Conservation (phyloP, 1,140 invertebrate genomes). For the Laupala kohalensis region DNA sequence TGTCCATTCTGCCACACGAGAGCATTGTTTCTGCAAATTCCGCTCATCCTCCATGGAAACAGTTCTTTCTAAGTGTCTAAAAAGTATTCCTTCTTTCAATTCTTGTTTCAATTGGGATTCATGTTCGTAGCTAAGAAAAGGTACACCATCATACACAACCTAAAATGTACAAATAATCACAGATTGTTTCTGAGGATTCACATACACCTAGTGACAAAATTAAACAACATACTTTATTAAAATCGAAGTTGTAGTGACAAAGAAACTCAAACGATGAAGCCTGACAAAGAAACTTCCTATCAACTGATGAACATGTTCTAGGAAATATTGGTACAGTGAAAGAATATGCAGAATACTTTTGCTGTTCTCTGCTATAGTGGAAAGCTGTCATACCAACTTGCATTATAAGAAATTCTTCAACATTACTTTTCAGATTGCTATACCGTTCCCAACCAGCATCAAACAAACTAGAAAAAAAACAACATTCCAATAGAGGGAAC, state of each 20-base stretch:
- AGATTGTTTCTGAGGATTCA: background rate
- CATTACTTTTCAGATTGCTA: slow-evolving; percentile 36
- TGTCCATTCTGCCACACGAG: slow-evolving; percentile 29
- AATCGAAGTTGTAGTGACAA: slow-evolving; percentile 49
- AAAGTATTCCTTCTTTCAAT: slow-evolving; percentile 22
- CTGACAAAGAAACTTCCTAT: slow-evolving; percentile 46
- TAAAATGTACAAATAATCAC: slow-evolving; percentile 26
- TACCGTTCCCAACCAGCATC: slow-evolving; percentile 49
- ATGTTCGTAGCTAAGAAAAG: slow-evolving; percentile 44
- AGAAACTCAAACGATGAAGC: slow-evolving; percentile 48
- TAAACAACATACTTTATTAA: slow-evolving; percentile 49
- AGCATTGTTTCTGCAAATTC: slow-evolving; percentile 25
- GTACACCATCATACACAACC: slow-evolving; percentile 51
- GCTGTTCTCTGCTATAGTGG: slow-evolving; percentile 34
- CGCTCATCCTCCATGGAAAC: slow-evolving; percentile 30
- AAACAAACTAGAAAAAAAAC: slow-evolving; percentile 47
- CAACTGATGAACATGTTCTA: slow-evolving; percentile 38
- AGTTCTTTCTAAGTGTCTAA: slow-evolving; percentile 20
- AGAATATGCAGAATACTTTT: slow-evolving; percentile 39
- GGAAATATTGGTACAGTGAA: slow-evolving; percentile 58
- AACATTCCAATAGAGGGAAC: slow-evolving; percentile 17
- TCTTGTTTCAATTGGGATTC: slow-evolving; percentile 25
- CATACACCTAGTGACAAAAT: slow-evolving; percentile 3
- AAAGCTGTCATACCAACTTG: slow-evolving; percentile 50
- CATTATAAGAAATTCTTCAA: slow-evolving; percentile 42